Base-by-base conservation (phyloP, 2,113 vertebrate genomes). In the Chaetodon auriga region DNA sequence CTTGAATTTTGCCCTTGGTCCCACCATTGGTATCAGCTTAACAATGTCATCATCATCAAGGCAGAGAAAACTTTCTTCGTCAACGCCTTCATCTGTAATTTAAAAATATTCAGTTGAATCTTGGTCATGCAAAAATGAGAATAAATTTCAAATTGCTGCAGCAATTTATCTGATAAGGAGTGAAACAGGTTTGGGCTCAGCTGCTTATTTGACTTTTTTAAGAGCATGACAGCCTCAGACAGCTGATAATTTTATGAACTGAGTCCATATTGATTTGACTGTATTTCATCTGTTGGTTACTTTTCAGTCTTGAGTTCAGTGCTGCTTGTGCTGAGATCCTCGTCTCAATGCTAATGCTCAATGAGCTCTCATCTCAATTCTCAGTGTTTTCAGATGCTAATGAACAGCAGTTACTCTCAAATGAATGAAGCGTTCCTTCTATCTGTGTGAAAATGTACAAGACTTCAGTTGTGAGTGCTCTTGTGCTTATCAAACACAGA, bases 31-130 rank as follows among this genome's bases (percentile, higher is more conserved):
- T 19, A 91, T 82, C 53, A 91, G 21, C 0, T 23, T 1, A 0
- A 5, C 0, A 8, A 87, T 85, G 0, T 81, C 53, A n/a, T 48
- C 0, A 36, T 82, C 53, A 2, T 58, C 7, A 45, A 89, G 85
- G 23, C 2, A 36, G 25, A 43, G 55, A 6, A 91, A 6, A 43
- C 25, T 49, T 55, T 78, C 65, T 12, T 7, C 2, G 5, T 83
- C 68, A 61, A 89, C 55, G 1, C 2, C 21, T 68, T 86, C 4
- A 23, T 49, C 90, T 89, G 83, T 57, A 68, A 65, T 66, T 38
- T 48, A 48, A 66, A 63, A 30, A 38, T 1, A 55, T 51, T 6
- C 0, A 43, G 5, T 38, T 19, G 0, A n/a, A 53, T 57, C 7
- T 60, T 62, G n/a, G 48, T 49, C 12, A 68, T 30, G 11, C 2